phyloP scores from a whole-genome alignment of 2,888 invertebrate species.

The Aspidapion aeneum region DNA sequence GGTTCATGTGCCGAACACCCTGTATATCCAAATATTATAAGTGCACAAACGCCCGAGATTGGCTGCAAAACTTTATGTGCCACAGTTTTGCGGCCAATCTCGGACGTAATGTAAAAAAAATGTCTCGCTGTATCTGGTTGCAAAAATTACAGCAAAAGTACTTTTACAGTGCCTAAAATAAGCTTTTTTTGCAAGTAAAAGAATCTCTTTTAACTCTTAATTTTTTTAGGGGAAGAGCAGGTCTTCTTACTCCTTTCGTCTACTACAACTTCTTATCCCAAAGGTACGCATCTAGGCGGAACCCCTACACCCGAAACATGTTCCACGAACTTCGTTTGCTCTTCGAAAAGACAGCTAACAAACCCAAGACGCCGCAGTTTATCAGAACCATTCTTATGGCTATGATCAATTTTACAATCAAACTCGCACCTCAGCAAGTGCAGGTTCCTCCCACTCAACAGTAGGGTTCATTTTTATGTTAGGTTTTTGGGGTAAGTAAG shows the following conservation, averaged over 20 bases:
- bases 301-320: slow-evolving; percentile 92
- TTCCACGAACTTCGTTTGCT: slow-evolving; percentile 81
- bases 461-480: slow-evolving; percentile 7
- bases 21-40: too few species aligned
- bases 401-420: slow-evolving; percentile 67
- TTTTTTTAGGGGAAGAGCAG: slow-evolving; percentile 79
- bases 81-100: too few species aligned
- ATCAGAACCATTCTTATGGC: slow-evolving; percentile 57
- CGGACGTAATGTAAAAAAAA: too few species aligned
- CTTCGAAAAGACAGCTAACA: slow-evolving; percentile 63
- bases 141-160: too few species aligned
- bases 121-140: neutral
- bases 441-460: slow-evolving; percentile 40
- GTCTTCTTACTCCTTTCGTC: slow-evolving; percentile 88
- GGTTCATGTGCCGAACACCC: too few species aligned
- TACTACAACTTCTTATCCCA: slow-evolving; percentile 95
- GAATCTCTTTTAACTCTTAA: too few species aligned
- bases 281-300: slow-evolving; percentile 90
- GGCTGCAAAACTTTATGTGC: too few species aligned
- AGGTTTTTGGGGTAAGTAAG: too few species aligned
- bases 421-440: slow-evolving; percentile 68
- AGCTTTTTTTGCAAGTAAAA: too few species aligned
- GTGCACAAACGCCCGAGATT: too few species aligned
- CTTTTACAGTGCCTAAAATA: too few species aligned
- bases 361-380: slow-evolving; percentile 66